These are phyloP conservation scores for Unio pictorum DNA, from an alignment of 2,888 invertebrate species.

Conservation along the genomic window DNA sequence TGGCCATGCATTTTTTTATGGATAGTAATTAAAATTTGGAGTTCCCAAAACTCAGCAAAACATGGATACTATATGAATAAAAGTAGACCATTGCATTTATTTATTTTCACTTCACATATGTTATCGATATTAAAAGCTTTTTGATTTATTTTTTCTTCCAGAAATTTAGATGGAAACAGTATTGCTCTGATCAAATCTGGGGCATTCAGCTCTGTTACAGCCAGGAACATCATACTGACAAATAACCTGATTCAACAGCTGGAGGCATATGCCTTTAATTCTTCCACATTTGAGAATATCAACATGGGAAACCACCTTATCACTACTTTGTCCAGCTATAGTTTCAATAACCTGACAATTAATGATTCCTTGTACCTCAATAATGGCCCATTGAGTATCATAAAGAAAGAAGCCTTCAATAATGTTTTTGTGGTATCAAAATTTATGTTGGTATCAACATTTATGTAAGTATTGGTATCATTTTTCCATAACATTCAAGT, in stretches of 20 bases:
- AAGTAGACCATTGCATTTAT: neutral
- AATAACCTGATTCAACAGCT: constrained; percentile 33
- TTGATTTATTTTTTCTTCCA: constrained; percentile 9
- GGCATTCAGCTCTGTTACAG: constrained; percentile 31
- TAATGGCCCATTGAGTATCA: no score
- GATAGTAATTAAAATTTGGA: no score
- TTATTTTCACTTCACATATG: neutral
- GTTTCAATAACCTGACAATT: no score
- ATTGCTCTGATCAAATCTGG: constrained; percentile 36
- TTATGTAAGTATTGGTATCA: no score
- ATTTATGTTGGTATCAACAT: no score
- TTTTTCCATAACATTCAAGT: no score
- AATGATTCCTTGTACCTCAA: no score
- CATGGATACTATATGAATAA: neutral
- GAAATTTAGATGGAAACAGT: constrained; percentile 33
- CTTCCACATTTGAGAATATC: neutral
- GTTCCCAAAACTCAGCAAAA: neutral
- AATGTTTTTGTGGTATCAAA: no score
- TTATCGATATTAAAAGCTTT: neutral
- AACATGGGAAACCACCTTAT: no score
- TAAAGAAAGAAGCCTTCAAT: no score
- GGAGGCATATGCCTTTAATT: constrained; percentile 27
- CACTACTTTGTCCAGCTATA: no score
- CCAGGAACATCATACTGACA: constrained; percentile 13
- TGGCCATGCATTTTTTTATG: no score